Evolutionary conservation across 2,888 invertebrate genomes (phyloP).

Genomic region (Tolmerus cingulatus): DNA sequence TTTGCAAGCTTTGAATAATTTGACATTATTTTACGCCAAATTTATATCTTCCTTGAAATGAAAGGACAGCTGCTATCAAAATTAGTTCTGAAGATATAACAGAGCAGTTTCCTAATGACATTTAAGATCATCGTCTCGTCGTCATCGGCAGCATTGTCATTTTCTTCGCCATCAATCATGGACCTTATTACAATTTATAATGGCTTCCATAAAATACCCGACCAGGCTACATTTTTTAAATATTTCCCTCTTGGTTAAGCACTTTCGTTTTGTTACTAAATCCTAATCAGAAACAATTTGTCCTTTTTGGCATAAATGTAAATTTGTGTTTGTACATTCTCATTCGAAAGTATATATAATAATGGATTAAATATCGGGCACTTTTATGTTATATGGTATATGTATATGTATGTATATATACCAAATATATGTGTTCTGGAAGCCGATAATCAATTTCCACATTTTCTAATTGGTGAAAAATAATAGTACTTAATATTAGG

Average conservation of each 20-base stretch:
- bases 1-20: not conserved
- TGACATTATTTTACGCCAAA: not conserved
- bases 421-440: not conserved
- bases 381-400: not conserved
- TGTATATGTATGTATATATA: no score
- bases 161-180: not conserved
- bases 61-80: not conserved
- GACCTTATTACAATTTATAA: not conserved
- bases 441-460: no score
- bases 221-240: not conserved
- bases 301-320: not conserved
- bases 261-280: not conserved
- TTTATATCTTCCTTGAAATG: not conserved
- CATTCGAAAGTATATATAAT: no score
- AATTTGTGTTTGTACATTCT: not conserved
- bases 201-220: not conserved
- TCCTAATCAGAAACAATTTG: not conserved
- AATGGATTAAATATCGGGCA: not conserved
- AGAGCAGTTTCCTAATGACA: not conserved
- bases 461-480: not conserved
- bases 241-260: not conserved
- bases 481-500: not conserved
- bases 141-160: not conserved
- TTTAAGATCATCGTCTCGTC: not conserved
- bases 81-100: not conserved